Percentiles rank a stretch among this genome's conserved stretches.
Conservation (phyloP, 2,888 invertebrate species). For the Cerastis rubricosa region DNA sequence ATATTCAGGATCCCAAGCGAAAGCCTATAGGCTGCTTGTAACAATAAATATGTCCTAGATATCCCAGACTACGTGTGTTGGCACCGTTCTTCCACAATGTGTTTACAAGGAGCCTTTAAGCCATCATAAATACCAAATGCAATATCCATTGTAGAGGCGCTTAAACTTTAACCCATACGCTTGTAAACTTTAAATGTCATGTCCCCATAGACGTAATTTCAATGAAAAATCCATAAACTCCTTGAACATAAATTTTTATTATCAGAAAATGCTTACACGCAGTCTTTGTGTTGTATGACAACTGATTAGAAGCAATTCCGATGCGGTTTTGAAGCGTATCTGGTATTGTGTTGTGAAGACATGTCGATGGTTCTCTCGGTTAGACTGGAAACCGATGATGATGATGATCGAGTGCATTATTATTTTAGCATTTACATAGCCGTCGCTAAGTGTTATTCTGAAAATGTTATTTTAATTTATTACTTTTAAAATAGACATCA, state of each 20-base stretch:
- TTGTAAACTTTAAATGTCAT: constrained; percentile 20
- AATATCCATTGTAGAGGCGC: constrained; percentile 3
- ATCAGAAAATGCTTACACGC: constrained; percentile 20
- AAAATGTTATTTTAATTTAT: too few relatives aligned
- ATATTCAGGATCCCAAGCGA: background rate
- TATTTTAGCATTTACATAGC: too few relatives aligned
- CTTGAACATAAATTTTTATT: constrained; percentile 32
- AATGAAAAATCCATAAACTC: constrained; percentile 34
- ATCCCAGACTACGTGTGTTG: constrained; percentile 7
- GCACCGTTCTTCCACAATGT: background rate
- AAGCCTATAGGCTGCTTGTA: background rate
- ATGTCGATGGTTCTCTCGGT: constrained; percentile 1
- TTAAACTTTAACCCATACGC: constrained; percentile 4
- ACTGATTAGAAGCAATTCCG: constrained; percentile 51
- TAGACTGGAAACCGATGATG: too few relatives aligned
- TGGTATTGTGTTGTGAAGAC: background rate
- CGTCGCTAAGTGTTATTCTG: too few relatives aligned
- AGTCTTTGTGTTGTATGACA: constrained; percentile 27
- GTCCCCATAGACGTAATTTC: constrained; percentile 6
- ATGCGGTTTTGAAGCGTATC: constrained; percentile 42
- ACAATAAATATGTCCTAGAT: background rate
- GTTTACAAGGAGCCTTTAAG: background rate
- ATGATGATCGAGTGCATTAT: too few relatives aligned
- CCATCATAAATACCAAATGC: constrained; percentile 6
- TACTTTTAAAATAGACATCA: background rate